phyloP scores from a whole-genome alignment of 2,888 invertebrate genomes.

The Lacanobia oleracea region DNA sequence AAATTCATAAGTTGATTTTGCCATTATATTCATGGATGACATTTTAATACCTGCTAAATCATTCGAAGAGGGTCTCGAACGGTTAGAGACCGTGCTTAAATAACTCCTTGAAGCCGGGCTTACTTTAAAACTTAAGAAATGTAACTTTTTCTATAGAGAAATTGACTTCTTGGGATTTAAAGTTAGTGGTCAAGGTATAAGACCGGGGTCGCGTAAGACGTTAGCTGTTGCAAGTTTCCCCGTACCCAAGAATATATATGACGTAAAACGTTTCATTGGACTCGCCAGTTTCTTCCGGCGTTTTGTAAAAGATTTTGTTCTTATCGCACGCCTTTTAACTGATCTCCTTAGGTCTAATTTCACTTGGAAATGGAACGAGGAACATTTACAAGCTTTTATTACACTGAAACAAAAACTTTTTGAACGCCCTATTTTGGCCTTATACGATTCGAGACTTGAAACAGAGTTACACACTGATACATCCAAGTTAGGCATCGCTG shows the following conservation, averaged over 20 bases:
- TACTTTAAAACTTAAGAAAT: too few relatives aligned
- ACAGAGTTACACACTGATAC: neutral
- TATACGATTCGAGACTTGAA: neutral
- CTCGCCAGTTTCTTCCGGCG: neutral
- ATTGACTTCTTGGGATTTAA: too few relatives aligned
- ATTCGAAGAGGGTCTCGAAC: too few relatives aligned
- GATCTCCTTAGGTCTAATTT: constrained; percentile 1
- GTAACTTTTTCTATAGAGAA: too few relatives aligned
- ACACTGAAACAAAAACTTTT: neutral
- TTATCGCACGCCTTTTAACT: neutral
- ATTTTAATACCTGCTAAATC: too few relatives aligned
- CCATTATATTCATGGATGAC: too few relatives aligned
- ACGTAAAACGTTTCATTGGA: neutral
- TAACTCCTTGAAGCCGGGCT: too few relatives aligned
- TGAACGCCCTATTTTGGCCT: neutral
- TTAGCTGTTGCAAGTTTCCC: neutral
- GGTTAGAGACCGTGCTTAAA: too few relatives aligned
- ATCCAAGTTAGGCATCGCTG: too few relatives aligned
- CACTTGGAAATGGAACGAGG: neutral
- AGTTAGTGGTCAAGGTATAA: neutral
- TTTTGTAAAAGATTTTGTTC: neutral
- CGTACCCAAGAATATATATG: neutral
- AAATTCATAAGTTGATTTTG: too few relatives aligned
- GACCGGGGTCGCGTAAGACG: neutral
- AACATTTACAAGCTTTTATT: neutral